These are phyloP conservation scores for Brachyrhaphis roseni DNA, from an alignment of 2,797 vertebrate genomes.

Conservation along the genomic window DNA sequence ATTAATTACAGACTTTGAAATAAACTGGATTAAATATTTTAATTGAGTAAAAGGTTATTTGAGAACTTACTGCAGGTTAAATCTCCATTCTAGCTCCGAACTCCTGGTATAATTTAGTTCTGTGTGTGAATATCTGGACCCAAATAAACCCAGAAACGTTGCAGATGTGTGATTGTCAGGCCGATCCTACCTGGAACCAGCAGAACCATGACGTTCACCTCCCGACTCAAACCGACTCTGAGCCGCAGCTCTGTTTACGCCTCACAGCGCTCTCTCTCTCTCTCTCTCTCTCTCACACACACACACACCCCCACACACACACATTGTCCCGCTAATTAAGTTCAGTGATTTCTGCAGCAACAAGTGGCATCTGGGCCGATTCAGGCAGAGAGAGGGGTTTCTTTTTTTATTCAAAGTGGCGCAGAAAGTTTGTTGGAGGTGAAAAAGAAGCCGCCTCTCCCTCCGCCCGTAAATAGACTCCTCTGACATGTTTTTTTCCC, in stretches of 20 bases:
- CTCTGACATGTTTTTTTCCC: constrained; percentile 54
- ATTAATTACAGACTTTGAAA: too few relatives aligned
- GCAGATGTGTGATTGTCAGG: background rate
- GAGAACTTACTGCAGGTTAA: background rate
- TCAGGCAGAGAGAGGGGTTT: constrained; percentile 18
- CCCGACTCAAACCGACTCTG: constrained; percentile 31
- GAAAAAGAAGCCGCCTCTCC: constrained; percentile 35
- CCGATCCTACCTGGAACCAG: constrained; percentile 10
- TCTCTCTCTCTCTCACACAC: constrained; percentile 9
- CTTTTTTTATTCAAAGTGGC: constrained; percentile 31
- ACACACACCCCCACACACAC: constrained; percentile 35
- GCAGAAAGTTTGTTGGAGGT: constrained; percentile 59
- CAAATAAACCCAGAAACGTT: too few relatives aligned
- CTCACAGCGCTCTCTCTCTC: constrained; percentile 50
- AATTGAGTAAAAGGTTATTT: background rate
- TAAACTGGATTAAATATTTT: too few relatives aligned
- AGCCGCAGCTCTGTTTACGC: constrained; percentile 44
- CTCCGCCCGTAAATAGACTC: constrained; percentile 55
- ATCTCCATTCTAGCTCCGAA: background rate
- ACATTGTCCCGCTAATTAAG: constrained; percentile 84
- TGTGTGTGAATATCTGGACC: background rate
- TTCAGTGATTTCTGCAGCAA: constrained; percentile 72
- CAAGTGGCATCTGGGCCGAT: constrained; percentile 70
- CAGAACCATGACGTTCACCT: constrained; percentile 47
- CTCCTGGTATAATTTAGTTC: background rate